Evolutionary conservation across 2,888 invertebrate species (phyloP).

Genomic region (Aphrophora alni): DNA sequence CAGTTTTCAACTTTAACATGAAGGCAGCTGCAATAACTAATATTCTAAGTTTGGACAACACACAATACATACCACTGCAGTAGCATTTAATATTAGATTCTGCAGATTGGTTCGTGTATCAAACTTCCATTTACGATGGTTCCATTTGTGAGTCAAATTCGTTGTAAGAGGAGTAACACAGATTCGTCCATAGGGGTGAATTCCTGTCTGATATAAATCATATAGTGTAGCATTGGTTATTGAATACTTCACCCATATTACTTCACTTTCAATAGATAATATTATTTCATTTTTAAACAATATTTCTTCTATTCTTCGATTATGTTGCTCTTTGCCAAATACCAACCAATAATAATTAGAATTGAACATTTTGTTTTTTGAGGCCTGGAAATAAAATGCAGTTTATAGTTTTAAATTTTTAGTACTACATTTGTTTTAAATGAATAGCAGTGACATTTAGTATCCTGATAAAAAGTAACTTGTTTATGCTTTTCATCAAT

Average conservation of each 20-base stretch:
- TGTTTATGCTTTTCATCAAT: too few relatives aligned
- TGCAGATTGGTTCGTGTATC: conserved; percentile 38
- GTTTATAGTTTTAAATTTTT: too few relatives aligned
- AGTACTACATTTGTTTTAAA: too few relatives aligned
- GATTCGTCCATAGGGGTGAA: conserved; percentile 18
- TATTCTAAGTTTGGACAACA: too few relatives aligned
- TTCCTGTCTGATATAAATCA: conserved; percentile 33
- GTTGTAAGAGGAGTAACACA: not conserved
- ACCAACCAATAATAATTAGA: conserved; percentile 30
- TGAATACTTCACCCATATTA: conserved; percentile 4
- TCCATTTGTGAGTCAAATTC: conserved; percentile 13
- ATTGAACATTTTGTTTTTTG: conserved; percentile 21
- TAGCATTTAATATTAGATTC: conserved; percentile 35
- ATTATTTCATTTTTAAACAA: not conserved
- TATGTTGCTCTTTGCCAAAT: not conserved
- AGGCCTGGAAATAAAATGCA: not conserved
- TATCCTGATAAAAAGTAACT: too few relatives aligned
- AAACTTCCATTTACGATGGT: conserved; percentile 34
- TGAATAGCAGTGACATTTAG: too few relatives aligned
- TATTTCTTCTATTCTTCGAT: not conserved
- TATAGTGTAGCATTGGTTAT: not conserved
- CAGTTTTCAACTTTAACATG: too few relatives aligned
- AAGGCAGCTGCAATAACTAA: too few relatives aligned
- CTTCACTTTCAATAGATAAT: conserved; percentile 26
- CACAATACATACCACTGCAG: conserved; percentile 34